Evolutionary conservation across 1,140 invertebrate genomes (phyloP).

Genomic region (Drosophila nebulosa): DNA sequence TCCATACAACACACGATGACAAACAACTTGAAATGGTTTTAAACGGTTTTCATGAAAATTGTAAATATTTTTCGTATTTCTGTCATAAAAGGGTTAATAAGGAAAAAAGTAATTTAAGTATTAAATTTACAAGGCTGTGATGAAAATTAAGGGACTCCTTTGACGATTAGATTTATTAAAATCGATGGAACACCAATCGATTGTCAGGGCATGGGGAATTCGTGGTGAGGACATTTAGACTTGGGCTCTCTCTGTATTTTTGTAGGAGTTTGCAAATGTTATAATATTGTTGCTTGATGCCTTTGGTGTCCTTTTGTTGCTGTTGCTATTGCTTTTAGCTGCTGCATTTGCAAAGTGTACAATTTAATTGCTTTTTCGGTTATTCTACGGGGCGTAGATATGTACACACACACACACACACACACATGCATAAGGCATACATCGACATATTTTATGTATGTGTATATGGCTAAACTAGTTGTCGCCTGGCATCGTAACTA

Average conservation of each 20-base stretch:
- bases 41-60: too few species aligned
- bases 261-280: constrained; percentile 39
- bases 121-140: too few species aligned
- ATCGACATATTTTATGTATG: neutral
- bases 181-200: too few species aligned
- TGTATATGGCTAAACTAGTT: constrained; percentile 58
- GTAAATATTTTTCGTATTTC: too few species aligned
- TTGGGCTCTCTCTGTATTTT: neutral
- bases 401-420: too few species aligned
- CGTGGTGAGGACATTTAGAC: neutral
- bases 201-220: neutral
- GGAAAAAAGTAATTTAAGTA: too few species aligned
- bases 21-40: too few species aligned
- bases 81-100: too few species aligned
- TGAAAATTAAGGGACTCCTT: too few species aligned
- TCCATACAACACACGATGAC: too few species aligned
- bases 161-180: too few species aligned
- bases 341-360: constrained; percentile 56
- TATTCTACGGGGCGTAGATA: constrained; percentile 42
- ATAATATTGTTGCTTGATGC: constrained; percentile 65
- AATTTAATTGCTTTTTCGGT: constrained; percentile 77
- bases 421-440: neutral
- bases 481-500: constrained; percentile 48
- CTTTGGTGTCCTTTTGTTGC: constrained; percentile 63
- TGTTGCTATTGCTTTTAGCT: constrained; percentile 49